Percentiles rank a stretch among this genome's conserved stretches.
These are phyloP conservation scores for Neoascia interrupta DNA, from an alignment of 2,888 invertebrate genomes.

Conservation along the genomic window DNA sequence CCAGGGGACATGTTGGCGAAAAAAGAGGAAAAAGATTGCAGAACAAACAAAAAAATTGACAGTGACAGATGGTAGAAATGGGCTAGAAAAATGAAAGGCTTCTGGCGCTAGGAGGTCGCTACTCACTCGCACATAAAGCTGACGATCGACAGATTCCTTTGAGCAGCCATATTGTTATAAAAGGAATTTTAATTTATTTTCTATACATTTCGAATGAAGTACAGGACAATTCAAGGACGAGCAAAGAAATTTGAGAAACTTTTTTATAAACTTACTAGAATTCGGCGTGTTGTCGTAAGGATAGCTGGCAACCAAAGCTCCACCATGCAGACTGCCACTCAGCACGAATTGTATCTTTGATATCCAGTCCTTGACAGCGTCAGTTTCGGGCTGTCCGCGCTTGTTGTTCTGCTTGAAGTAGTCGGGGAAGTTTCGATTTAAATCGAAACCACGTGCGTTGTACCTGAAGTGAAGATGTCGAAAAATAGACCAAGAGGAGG, in stretches of 20 bases:
- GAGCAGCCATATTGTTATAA: conserved; percentile 79
- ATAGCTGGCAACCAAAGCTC: conserved; percentile 94
- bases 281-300: conserved; percentile 98
- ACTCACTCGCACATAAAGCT: conserved; percentile 86
- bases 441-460: conserved; percentile 92
- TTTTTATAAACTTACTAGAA: conserved; percentile 87
- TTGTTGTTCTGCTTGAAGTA: conserved; percentile 94
- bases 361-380: conserved; percentile 96
- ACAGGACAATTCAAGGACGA: background rate
- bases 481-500: too few relatives aligned
- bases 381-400: conserved; percentile 95
- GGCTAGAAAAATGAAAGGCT: background rate
- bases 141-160: conserved; percentile 89
- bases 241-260: background rate
- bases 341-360: conserved; percentile 95
- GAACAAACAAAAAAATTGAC: conserved; percentile 11
- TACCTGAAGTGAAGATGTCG: conserved; percentile 83
- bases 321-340: conserved; percentile 96
- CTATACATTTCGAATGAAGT: conserved; percentile 8
- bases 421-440: conserved; percentile 98
- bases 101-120: conserved; percentile 43
- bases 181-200: conserved; percentile 65
- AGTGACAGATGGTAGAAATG: background rate
- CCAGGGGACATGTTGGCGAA: conserved; percentile 82
- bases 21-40: conserved; percentile 32